These are phyloP conservation scores for Porites rus DNA, from an alignment of 92 coral and sea anemone genomes.

Conservation along the genomic window DNA sequence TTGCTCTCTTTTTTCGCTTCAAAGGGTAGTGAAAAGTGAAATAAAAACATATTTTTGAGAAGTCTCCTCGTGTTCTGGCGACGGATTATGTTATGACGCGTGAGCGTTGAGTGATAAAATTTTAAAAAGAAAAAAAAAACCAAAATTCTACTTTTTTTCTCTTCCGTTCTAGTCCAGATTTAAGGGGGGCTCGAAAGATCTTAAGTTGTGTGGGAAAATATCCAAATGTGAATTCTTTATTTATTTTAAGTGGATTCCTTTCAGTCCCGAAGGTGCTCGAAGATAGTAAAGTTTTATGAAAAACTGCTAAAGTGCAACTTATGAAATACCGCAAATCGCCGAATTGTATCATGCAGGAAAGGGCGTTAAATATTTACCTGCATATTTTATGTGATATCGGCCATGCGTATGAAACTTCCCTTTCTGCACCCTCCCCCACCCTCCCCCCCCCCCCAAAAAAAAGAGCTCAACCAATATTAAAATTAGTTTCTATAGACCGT, in stretches of 20 bases:
- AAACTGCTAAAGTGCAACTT: too few species aligned
- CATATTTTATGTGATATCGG: too few species aligned
- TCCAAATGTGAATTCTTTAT: not conserved
- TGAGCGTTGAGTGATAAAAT: not conserved
- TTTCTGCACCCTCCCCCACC: too few species aligned
- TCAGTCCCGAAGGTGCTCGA: too few species aligned
- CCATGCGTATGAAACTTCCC: too few species aligned
- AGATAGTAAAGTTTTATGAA: too few species aligned
- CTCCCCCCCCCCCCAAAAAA: too few species aligned
- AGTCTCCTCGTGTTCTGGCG: not conserved
- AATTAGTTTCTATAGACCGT: not conserved
- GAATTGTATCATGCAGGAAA: too few species aligned
- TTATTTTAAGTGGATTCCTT: too few species aligned
- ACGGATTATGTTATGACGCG: not conserved
- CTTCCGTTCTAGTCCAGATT: not conserved
- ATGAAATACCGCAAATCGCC: too few species aligned
- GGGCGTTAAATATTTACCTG: too few species aligned
- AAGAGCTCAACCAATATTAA: too few species aligned
- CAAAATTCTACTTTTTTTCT: not conserved
- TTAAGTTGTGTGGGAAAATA: not conserved
- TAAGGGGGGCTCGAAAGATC: not conserved
- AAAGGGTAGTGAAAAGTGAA: not conserved
- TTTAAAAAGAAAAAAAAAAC: not conserved
- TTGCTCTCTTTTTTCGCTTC: slow-evolving; percentile 15
- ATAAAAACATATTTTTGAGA: not conserved